Evolutionary conservation across 2,888 invertebrate genomes (phyloP).

Genomic region (Sminthurides aquaticus): DNA sequence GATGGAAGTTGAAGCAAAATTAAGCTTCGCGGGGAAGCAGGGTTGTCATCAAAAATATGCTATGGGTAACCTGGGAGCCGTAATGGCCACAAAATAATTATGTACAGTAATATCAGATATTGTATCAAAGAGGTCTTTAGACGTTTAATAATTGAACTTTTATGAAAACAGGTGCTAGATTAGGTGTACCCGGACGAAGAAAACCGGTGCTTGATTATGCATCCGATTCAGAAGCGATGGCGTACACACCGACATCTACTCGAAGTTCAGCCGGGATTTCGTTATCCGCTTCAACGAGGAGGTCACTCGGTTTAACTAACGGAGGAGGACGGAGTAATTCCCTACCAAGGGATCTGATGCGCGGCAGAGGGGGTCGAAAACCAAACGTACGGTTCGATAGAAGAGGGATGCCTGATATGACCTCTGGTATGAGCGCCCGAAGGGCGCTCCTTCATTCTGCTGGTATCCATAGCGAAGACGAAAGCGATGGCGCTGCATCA

Average conservation of each 20-base stretch:
- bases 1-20: no score
- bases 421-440: slow-evolving; percentile 47
- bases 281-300: slow-evolving; percentile 57
- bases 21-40: no score
- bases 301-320: slow-evolving; percentile 45
- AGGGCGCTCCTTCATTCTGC: slow-evolving; percentile 50
- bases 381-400: slow-evolving; percentile 44
- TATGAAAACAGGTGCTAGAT: slow-evolving; percentile 4
- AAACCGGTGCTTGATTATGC: slow-evolving; percentile 74
- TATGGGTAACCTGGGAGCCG: no score
- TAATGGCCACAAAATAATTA: no score
- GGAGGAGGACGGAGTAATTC: slow-evolving; percentile 46
- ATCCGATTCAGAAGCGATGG: slow-evolving; percentile 73
- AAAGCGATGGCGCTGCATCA: slow-evolving; percentile 69
- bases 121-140: no score
- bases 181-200: slow-evolving; percentile 20
- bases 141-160: no score
- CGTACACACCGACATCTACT: slow-evolving; percentile 38
- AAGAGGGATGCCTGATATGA: slow-evolving; percentile 41
- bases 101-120: no score
- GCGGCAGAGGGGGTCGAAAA: slow-evolving; percentile 45
- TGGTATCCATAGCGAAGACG: slow-evolving; percentile 57
- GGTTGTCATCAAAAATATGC: no score
- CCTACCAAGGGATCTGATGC: slow-evolving; percentile 47
- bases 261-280: slow-evolving; percentile 54